Percentiles rank a stretch among this genome's conserved stretches.
Evolutionary conservation across 1,140 invertebrate genomes (phyloP).

Genomic region (Drosophila elegans): DNA sequence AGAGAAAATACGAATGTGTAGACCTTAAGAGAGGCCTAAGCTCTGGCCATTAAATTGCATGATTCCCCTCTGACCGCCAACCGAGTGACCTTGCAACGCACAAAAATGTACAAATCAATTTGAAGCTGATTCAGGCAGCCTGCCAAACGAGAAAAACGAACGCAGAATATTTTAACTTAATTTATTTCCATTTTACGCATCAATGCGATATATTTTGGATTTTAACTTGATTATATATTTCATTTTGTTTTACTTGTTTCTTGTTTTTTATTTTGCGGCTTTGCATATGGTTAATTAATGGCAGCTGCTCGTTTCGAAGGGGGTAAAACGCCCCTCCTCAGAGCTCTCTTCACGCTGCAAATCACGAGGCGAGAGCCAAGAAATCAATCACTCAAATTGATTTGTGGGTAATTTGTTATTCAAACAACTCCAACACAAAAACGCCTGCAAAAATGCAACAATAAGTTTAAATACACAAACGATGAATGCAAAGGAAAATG

Average conservation of each 20-base stretch:
- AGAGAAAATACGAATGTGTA: conserved; percentile 13
- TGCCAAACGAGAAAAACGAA: conserved; percentile 72
- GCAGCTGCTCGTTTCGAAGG: conserved; percentile 49
- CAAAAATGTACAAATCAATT: conserved; percentile 67
- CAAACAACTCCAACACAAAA: conserved; percentile 60
- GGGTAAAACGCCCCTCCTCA: conserved; percentile 39
- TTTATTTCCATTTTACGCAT: conserved; percentile 75
- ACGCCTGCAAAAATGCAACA: conserved; percentile 61
- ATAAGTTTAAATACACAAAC: conserved; percentile 40
- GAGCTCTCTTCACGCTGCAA: conserved; percentile 30
- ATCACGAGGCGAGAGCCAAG: conserved; percentile 75
- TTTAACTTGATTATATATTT: conserved; percentile 34
- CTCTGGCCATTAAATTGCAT: conserved; percentile 35
- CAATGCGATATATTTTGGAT: conserved; percentile 52
- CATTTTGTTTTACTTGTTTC: conserved; percentile 11
- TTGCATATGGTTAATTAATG: conserved; percentile 79
- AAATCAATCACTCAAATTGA: conserved; percentile 82
- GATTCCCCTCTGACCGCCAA: conserved; percentile 1
- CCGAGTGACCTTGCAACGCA: conserved; percentile 71
- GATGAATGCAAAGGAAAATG: conserved; percentile 19
- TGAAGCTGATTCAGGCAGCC: conserved; percentile 44
- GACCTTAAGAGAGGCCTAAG: conserved; percentile 29
- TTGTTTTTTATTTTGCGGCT: conserved; percentile 42
- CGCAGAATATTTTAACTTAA: conserved; percentile 80
- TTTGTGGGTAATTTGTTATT: conserved; percentile 80